Percentiles rank a stretch among this genome's conserved stretches.
Conservation (phyloP, 2,797 vertebrate species). For the Epinephelus malabaricus region DNA sequence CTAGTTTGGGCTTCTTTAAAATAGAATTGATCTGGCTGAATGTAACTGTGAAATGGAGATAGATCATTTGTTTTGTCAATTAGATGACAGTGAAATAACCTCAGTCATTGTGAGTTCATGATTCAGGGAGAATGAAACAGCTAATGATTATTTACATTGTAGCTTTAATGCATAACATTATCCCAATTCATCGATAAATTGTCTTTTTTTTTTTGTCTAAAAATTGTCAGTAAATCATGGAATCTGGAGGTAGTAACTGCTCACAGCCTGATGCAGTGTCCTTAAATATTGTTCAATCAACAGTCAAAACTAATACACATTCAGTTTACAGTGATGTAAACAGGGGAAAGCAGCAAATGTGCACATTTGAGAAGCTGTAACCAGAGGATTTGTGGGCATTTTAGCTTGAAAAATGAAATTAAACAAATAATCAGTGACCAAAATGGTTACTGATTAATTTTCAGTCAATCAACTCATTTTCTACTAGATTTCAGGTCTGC, state of each 20-base stretch:
- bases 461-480: neutral
- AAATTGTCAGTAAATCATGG: neutral
- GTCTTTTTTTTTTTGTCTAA: no score
- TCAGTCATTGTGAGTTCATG: neutral
- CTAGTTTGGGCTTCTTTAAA: neutral
- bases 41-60: conserved; percentile 5
- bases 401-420: neutral
- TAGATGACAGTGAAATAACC: neutral
- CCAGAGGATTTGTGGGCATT: accelerated
- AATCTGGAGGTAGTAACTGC: neutral
- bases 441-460: no score
- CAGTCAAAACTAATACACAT: neutral
- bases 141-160: neutral
- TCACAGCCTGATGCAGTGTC: neutral
- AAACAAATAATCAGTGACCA: neutral
- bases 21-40: conserved; percentile 6
- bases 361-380: neutral
- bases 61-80: conserved; percentile 7
- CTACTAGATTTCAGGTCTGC: neutral
- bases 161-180: neutral
- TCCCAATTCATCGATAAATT: neutral
- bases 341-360: neutral
- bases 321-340: neutral
- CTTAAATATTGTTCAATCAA: neutral
- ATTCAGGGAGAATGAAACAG: neutral